Percentiles rank a stretch among this genome's conserved stretches.
Evolutionary conservation across 2,888 invertebrate genomes (phyloP).

Genomic region (Apodemia duryi): DNA sequence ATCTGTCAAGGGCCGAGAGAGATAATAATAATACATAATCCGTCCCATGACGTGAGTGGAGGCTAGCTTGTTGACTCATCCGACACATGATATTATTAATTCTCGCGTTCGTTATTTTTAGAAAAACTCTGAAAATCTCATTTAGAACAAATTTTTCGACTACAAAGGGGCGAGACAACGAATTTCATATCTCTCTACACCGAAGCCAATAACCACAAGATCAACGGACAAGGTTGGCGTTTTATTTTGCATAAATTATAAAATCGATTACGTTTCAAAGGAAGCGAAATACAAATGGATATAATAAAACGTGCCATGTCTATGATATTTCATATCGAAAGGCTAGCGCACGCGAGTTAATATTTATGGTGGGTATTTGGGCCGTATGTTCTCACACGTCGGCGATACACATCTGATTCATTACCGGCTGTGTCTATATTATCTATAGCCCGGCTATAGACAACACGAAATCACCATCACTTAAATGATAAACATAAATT

Average conservation of each 20-base stretch:
- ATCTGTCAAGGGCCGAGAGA: no score
- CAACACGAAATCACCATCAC: constrained; percentile 24
- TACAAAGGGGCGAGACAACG: no score
- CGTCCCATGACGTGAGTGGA: no score
- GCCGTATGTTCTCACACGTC: constrained; percentile 78
- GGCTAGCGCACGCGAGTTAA: constrained; percentile 65
- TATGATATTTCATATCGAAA: constrained; percentile 28
- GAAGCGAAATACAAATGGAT: constrained; percentile 18
- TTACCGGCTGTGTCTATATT: constrained; percentile 64
- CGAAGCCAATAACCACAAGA: background rate
- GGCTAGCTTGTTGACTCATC: no score
- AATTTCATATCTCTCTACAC: no score
- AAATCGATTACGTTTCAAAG: constrained; percentile 4
- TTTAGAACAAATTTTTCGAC: no score
- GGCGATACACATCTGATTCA: constrained; percentile 77
- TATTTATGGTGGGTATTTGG: constrained; percentile 76
- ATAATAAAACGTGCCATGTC: constrained; percentile 24
- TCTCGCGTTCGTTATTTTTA: no score
- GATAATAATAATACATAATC: no score
- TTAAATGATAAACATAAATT: constrained; percentile 4
- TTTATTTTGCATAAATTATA: constrained; percentile 4
- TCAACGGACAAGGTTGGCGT: background rate
- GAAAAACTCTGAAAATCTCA: no score
- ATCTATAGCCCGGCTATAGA: constrained; percentile 38
- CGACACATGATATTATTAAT: no score